Evolutionary conservation across 2,888 invertebrate genomes (phyloP).

Genomic region (Pachydiplax longipennis): DNA sequence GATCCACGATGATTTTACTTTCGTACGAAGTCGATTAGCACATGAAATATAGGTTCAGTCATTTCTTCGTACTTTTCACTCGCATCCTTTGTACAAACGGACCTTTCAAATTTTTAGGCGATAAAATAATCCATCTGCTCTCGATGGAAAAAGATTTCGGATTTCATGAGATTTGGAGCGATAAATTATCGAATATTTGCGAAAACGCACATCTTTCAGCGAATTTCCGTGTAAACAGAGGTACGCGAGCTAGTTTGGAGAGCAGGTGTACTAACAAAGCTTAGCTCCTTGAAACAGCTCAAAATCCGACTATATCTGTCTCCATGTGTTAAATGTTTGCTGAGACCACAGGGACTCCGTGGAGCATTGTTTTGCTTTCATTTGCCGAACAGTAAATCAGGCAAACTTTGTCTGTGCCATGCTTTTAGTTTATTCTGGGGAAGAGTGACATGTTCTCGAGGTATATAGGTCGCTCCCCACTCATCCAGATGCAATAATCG

Average conservation of each 20-base stretch:
- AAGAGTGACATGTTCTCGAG: neutral
- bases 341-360: neutral
- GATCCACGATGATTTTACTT: no score
- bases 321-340: neutral
- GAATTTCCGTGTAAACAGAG: neutral
- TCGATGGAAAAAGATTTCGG: neutral
- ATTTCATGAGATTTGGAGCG: neutral
- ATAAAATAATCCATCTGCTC: neutral
- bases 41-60: no score
- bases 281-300: neutral
- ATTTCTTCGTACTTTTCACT: no score
- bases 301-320: conserved; percentile 17
- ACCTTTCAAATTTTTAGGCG: neutral
- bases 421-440: neutral
- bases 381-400: neutral
- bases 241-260: neutral
- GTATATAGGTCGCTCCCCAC: neutral
- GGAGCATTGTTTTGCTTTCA: conserved; percentile 2
- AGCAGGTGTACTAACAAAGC: conserved; percentile 14
- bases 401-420: neutral
- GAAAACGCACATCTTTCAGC: neutral
- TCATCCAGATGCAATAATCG: neutral
- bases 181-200: neutral
- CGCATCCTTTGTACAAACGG: no score
- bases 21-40: no score